Percentiles rank a stretch among this genome's conserved stretches.
Conservation (phyloP, 2,888 invertebrate genomes). For the Apodemia zela region DNA sequence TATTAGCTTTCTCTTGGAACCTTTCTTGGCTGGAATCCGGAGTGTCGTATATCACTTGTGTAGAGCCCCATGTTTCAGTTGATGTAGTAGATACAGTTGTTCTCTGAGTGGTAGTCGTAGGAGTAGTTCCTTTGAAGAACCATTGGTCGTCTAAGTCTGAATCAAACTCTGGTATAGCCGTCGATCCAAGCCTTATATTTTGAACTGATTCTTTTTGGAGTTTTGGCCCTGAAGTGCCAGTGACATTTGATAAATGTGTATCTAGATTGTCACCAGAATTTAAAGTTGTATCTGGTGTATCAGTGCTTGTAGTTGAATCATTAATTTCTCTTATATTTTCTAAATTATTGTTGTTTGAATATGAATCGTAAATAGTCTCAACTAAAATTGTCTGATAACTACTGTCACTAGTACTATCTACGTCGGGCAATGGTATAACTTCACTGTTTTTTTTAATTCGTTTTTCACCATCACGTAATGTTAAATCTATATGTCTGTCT, state of each 20-base stretch:
- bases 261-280: neutral
- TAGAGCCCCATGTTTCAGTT: too few relatives aligned
- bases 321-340: slow-evolving; percentile 1
- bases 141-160: neutral
- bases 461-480: slow-evolving; percentile 28
- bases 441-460: slow-evolving; percentile 29
- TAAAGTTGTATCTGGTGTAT: neutral
- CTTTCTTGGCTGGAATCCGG: neutral
- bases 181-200: slow-evolving; percentile 8
- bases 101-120: neutral
- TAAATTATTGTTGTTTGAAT: neutral
- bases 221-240: neutral
- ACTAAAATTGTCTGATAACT: slow-evolving; percentile 33
- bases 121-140: neutral
- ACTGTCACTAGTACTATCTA: slow-evolving; percentile 22
- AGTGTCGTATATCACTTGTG: neutral
- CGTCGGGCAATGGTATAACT: neutral
- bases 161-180: slow-evolving; percentile 23
- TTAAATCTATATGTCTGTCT: slow-evolving; percentile 35
- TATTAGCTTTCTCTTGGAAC: neutral
- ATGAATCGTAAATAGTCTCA: slow-evolving; percentile 31
- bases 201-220: slow-evolving; percentile 1
- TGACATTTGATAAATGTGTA: neutral
- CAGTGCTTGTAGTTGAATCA: neutral
- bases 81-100: neutral